Evolutionary conservation across 2,888 invertebrate species (phyloP).

Genomic region (Eumerus sabulonum): DNA sequence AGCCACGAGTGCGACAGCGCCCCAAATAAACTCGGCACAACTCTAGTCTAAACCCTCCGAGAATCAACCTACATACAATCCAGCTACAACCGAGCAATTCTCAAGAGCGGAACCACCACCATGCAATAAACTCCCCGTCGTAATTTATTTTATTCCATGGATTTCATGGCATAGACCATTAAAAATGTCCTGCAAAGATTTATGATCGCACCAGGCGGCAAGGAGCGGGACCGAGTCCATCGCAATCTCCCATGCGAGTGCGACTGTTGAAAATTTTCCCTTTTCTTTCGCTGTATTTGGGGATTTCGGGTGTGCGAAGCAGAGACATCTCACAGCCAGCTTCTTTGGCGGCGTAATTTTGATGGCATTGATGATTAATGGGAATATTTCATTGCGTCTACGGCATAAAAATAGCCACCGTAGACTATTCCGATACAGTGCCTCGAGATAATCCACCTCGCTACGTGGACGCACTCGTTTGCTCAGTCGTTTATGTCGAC

Average conservation of each 20-base stretch:
- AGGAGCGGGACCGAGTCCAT: constrained; percentile 37
- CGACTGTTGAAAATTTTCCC: too few relatives aligned
- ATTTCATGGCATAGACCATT: constrained; percentile 60
- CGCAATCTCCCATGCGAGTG: constrained; percentile 1
- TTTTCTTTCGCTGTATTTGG: constrained; percentile 22
- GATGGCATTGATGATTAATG: constrained; percentile 67
- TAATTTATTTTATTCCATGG: constrained; percentile 61
- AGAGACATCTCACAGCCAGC: constrained; percentile 51
- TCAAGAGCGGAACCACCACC: neutral
- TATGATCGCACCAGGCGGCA: constrained; percentile 57
- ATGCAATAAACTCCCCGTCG: constrained; percentile 58
- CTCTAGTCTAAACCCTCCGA: too few relatives aligned
- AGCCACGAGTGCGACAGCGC: too few relatives aligned
- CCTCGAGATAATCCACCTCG: constrained; percentile 32
- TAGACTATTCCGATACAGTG: neutral
- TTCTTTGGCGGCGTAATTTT: constrained; percentile 60
- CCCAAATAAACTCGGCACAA: neutral
- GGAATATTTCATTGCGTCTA: constrained; percentile 60
- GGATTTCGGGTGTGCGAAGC: constrained; percentile 22
- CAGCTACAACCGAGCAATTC: too few relatives aligned
- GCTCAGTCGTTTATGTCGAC: neutral
- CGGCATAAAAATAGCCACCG: constrained; percentile 60
- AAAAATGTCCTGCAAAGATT: constrained; percentile 67
- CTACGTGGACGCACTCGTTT: neutral
- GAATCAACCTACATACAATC: neutral